phyloP scores from a whole-genome alignment of 2,113 vertebrate species.

The Antennarius striatus region DNA sequence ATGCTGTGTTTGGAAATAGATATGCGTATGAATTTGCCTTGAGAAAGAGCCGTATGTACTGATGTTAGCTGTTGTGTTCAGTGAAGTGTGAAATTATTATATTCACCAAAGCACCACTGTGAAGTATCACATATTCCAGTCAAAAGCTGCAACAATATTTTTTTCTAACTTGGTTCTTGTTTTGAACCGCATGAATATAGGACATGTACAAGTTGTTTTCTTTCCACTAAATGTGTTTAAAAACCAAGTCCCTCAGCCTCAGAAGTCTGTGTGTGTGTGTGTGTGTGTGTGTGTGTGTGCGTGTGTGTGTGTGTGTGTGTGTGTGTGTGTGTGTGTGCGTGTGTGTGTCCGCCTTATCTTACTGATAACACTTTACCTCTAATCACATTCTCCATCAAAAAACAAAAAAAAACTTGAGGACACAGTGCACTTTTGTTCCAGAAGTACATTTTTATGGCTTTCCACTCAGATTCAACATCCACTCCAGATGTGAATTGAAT shows the following conservation, averaged over 20 bases:
- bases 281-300: not conserved
- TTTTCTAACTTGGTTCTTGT: not conserved
- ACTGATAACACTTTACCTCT: conserved; percentile 52
- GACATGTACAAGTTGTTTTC: conserved; percentile 3
- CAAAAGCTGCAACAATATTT: not conserved
- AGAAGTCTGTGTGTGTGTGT: not conserved
- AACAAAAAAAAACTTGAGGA: conserved; percentile 11
- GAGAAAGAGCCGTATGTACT: no score
- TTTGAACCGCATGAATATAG: no score
- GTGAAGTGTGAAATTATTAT: not conserved
- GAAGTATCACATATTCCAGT: not conserved
- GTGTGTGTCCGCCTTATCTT: no score
- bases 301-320: not conserved
- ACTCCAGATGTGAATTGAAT: no score
- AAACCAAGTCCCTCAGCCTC: conserved; percentile 12
- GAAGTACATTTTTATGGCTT: not conserved
- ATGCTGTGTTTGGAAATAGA: not conserved
- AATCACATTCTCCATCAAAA: conserved; percentile 32
- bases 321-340: not conserved
- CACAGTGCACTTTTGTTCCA: conserved; percentile 32
- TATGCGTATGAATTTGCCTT: not conserved
- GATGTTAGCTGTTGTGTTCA: not conserved
- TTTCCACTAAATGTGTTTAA: conserved; percentile 11
- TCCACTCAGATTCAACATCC: no score
- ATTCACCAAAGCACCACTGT: not conserved